Base-by-base conservation (phyloP, 2,888 invertebrate genomes). In the Callyntrura sp. region DNA sequence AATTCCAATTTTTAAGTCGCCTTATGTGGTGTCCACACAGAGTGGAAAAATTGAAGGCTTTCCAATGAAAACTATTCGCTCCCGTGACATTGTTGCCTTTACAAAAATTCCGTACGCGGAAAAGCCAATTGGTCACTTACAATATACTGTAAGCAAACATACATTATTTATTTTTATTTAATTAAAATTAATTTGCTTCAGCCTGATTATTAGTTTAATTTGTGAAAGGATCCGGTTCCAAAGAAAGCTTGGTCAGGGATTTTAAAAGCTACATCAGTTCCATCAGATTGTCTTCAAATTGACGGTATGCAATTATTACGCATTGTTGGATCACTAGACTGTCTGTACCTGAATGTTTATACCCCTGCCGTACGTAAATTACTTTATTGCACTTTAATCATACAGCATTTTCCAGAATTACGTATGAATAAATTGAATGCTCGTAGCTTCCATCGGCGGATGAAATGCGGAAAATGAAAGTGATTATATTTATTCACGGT, bases 221-320 rank as follows among this genome's bases (percentile, higher is more conserved):
- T 9, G 28, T 28, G 12, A 25, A 82, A 92, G 92, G 88, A 89
- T 25, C 98, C 98, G 14, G 96, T 97, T 83, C 97, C 97, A n/a
- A 96, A 97, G 90, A 97, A 97, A 92, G 97, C 97, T 0, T 98
- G 98, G 98, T 97, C 97, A 94, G 97, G 97, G 0, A 96, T 98
- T 11, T 95, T 97, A 73, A 97, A 98, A 95, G 97, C 98, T 55
- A 97, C 96, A 6, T 95, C 96, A 60, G 95, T 97, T 94, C 97
- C 98, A 43, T 97, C 98, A 94, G 97, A 97, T 93, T 98, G 98
- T 95, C 97, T 97, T 94, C 98, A 98, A 95, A 97, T 92, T 43
- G 91, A 91, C 79, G 88, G 90, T 11, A 90, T 90, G 85, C 90
- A 91, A 60, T 78, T 85, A 12, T 60, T 90, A 0, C 65, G 91